Percentiles rank a stretch among this genome's conserved stretches.
phyloP scores from a whole-genome alignment of 2,113 vertebrate species.

The Petrocephalus zakoni region DNA sequence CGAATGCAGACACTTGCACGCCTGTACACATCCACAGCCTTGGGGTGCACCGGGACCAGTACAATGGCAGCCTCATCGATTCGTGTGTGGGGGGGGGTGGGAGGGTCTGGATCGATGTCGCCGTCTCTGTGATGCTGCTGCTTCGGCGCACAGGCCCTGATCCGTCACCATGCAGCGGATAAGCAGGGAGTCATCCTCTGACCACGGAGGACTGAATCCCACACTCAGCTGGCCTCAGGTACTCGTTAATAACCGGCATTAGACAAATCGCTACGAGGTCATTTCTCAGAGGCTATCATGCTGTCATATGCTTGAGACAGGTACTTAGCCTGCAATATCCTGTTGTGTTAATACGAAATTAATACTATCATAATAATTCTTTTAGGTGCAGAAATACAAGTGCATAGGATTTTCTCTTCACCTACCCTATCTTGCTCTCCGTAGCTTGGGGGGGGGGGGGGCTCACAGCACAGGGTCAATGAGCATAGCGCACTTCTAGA shows the following conservation, averaged over 20 bases:
- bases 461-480: neutral
- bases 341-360: neutral
- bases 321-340: neutral
- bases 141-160: neutral
- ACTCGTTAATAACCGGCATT: no score
- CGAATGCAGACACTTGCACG: neutral
- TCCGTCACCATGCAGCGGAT: neutral
- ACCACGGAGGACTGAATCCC: neutral
- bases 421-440: neutral
- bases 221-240: neutral
- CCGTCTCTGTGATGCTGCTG: neutral
- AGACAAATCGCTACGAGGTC: no score
- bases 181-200: neutral
- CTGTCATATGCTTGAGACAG: neutral
- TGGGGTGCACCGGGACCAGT: neutral
- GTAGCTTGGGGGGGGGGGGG: neutral
- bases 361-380: neutral
- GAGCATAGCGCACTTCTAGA: neutral
- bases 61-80: neutral
- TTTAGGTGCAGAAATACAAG: neutral
- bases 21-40: neutral
- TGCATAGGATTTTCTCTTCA: neutral
- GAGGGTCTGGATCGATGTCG: neutral
- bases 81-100: no score
- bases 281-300: neutral